Conservation (phyloP, 2,888 invertebrate species). For the Anagyrus pseudococci region DNA sequence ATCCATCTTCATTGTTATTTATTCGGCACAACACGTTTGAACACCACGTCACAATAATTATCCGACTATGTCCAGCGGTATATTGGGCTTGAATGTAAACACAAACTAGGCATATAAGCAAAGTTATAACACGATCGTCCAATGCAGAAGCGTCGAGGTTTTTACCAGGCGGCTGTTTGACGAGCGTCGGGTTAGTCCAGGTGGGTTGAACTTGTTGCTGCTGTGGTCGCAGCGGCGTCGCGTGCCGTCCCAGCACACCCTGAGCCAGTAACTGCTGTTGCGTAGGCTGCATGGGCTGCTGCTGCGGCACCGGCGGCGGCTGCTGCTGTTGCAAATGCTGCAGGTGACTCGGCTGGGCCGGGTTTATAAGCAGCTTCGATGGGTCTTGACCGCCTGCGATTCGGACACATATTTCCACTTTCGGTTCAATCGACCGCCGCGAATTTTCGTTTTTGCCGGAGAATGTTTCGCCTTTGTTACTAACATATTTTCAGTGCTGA, state of each 20-base stretch:
- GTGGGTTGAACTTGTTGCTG: constrained; percentile 49
- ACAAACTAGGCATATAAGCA: too few relatives aligned
- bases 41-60: too few relatives aligned
- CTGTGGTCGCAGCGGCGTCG: constrained; percentile 48
- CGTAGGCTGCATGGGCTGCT: constrained; percentile 44
- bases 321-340: constrained; percentile 56
- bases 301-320: constrained; percentile 8
- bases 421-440: constrained; percentile 9
- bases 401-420: constrained; percentile 23
- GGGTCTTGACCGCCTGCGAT: constrained; percentile 53
- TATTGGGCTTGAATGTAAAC: too few relatives aligned
- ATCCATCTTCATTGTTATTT: too few relatives aligned
- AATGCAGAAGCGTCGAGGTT: neutral
- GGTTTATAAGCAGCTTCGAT: constrained; percentile 54
- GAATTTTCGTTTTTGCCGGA: too few relatives aligned
- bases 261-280: constrained; percentile 56
- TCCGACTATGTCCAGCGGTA: too few relatives aligned
- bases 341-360: constrained; percentile 42
- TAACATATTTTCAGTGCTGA: too few relatives aligned
- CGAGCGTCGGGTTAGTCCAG: constrained; percentile 52
- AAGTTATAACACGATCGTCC: too few relatives aligned
- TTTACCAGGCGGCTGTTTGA: constrained; percentile 58
- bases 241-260: constrained; percentile 54
- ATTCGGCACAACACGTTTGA: too few relatives aligned
- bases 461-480: too few relatives aligned